Evolutionary conservation across 1,140 invertebrate genomes (phyloP).

Genomic region (Drosophila bipectinata): DNA sequence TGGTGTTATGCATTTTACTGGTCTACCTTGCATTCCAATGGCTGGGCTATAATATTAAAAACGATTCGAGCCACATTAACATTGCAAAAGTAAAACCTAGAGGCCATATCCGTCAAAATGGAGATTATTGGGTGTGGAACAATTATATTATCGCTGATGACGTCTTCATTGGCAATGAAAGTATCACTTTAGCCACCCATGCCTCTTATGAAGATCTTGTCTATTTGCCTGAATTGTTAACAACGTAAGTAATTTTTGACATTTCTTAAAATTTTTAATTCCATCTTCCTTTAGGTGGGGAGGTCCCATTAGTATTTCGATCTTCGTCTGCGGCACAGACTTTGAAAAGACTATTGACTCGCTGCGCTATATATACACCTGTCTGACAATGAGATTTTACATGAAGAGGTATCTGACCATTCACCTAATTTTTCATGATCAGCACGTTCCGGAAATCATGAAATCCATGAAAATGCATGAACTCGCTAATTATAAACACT

Average conservation of each 20-base stretch:
- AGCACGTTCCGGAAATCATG: slow-evolving; percentile 89
- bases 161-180: slow-evolving; percentile 20
- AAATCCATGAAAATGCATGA: slow-evolving; percentile 85
- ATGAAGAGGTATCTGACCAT: slow-evolving; percentile 91
- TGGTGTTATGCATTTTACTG: not conserved
- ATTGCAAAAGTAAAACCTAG: not conserved
- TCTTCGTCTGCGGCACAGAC: slow-evolving; percentile 90
- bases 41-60: slow-evolving; percentile 7
- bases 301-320: slow-evolving; percentile 88
- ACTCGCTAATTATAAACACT: not conserved
- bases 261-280: not conserved
- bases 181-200: slow-evolving; percentile 41
- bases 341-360: slow-evolving; percentile 86
- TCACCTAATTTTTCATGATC: slow-evolving; percentile 92
- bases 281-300: slow-evolving; percentile 84
- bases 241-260: slow-evolving; percentile 12
- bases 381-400: slow-evolving; percentile 85
- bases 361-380: slow-evolving; percentile 87
- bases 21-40: not conserved
- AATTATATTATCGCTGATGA: slow-evolving; percentile 18
- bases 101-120: slow-evolving; percentile 28
- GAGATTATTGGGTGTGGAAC: slow-evolving; percentile 48
- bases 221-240: slow-evolving; percentile 13
- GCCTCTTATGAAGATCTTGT: slow-evolving; percentile 30
- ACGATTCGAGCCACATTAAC: not conserved